These are phyloP conservation scores for Xylocampa areola DNA, from an alignment of 2,888 invertebrate species.

Conservation along the genomic window DNA sequence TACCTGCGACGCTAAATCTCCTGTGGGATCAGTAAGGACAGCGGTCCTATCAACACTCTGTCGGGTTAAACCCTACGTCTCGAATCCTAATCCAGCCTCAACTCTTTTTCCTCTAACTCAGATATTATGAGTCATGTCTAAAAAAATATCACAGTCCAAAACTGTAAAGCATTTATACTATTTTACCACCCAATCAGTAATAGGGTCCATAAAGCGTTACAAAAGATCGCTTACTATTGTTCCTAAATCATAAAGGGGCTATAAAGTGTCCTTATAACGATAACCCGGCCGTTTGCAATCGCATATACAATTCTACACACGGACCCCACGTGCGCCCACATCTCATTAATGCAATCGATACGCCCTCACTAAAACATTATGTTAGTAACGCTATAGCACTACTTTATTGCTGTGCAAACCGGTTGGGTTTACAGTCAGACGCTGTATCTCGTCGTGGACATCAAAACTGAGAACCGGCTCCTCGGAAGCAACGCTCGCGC, in stretches of 20 bases:
- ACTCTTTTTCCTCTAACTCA: constrained; percentile 55
- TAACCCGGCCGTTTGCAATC: constrained; percentile 78
- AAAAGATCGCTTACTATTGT: constrained; percentile 80
- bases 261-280: constrained; percentile 78
- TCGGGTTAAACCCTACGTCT: constrained; percentile 61
- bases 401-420: constrained; percentile 77
- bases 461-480: constrained; percentile 59
- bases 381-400: constrained; percentile 76
- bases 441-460: constrained; percentile 61
- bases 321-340: constrained; percentile 87
- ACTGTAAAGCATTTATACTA: constrained; percentile 58
- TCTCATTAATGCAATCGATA: constrained; percentile 89
- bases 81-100: constrained; percentile 48
- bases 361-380: constrained; percentile 84
- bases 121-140: constrained; percentile 49
- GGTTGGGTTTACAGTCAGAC: constrained; percentile 64
- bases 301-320: constrained; percentile 75
- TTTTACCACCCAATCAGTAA: constrained; percentile 61
- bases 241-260: constrained; percentile 78
- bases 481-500: constrained; percentile 49
- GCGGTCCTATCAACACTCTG: constrained; percentile 66
- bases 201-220: constrained; percentile 67
- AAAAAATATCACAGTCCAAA: constrained; percentile 58
- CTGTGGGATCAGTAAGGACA: constrained; percentile 63
- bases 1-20: constrained; percentile 70